phyloP scores from a whole-genome alignment of 2,888 invertebrate genomes.

The Boloria selene region DNA sequence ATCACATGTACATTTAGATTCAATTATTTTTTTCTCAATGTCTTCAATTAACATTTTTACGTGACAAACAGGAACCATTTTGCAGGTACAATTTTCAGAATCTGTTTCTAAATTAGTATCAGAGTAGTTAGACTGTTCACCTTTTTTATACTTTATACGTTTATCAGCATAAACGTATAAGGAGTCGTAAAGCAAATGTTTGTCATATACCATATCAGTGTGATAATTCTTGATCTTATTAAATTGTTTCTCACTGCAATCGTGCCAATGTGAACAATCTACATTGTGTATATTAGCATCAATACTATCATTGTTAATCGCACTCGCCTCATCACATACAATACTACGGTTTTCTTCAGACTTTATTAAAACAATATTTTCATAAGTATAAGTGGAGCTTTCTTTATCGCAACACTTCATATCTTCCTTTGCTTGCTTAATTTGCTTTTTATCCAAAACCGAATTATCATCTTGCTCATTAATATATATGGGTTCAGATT shows the following conservation, averaged over 20 bases:
- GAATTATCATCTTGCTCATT: neutral
- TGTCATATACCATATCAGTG: constrained; percentile 38
- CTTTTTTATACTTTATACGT: constrained; percentile 36
- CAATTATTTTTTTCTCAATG: constrained; percentile 63
- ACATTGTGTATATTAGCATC: constrained; percentile 35
- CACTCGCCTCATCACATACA: constrained; percentile 45
- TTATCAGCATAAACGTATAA: constrained; percentile 48
- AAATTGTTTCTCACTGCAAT: constrained; percentile 13
- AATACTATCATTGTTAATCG: constrained; percentile 44
- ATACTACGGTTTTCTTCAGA: constrained; percentile 44
- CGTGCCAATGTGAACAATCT: constrained; percentile 33
- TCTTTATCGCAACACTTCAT: constrained; percentile 30
- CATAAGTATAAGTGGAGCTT: constrained; percentile 18
- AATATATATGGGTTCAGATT: constrained; percentile 31
- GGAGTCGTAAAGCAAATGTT: constrained; percentile 46
- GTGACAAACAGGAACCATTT: constrained; percentile 70
- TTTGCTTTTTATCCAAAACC: neutral
- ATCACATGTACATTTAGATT: constrained; percentile 68
- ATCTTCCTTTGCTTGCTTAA: neutral
- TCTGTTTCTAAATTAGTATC: constrained; percentile 16
- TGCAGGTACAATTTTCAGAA: constrained; percentile 56
- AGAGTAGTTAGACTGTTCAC: constrained; percentile 32
- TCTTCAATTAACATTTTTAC: constrained; percentile 72
- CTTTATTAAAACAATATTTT: constrained; percentile 50
- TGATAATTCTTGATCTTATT: constrained; percentile 30